Conservation (phyloP, 2,888 invertebrate genomes). For the Aporophyla lueneburgensis region DNA sequence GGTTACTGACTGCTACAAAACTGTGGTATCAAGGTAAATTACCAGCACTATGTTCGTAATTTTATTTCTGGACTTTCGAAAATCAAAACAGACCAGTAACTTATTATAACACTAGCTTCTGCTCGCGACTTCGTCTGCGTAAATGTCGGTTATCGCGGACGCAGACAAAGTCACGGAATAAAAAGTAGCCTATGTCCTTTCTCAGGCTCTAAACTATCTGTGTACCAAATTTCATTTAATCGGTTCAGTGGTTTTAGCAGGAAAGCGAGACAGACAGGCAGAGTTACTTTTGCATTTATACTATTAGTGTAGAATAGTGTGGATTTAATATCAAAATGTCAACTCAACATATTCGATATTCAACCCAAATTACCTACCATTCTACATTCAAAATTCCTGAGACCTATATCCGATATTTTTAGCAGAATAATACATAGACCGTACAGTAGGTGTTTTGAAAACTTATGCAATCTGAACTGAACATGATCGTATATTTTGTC, state of each 20-base stretch:
- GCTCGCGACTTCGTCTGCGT: too few relatives aligned
- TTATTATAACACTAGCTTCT: too few relatives aligned
- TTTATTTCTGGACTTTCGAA: constrained; percentile 1
- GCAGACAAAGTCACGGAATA: too few relatives aligned
- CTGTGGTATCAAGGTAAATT: not conserved
- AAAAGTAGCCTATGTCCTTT: too few relatives aligned
- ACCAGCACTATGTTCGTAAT: not conserved
- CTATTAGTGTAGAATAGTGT: too few relatives aligned
- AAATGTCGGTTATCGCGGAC: too few relatives aligned
- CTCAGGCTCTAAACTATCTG: too few relatives aligned
- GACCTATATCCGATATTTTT: constrained; percentile 7
- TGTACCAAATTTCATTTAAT: too few relatives aligned
- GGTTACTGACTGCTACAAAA: constrained; percentile 15
- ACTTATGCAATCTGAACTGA: constrained; percentile 8
- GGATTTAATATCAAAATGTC: not conserved
- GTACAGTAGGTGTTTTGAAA: constrained; percentile 4
- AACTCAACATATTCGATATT: not conserved
- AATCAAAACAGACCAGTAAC: not conserved
- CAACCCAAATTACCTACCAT: constrained; percentile 14
- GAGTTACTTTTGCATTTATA: too few relatives aligned
- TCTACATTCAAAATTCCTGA: constrained; percentile 11
- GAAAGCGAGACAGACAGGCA: too few relatives aligned
- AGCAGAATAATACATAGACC: not conserved
- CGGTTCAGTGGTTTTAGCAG: too few relatives aligned
- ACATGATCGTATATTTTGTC: constrained; percentile 4